Percentiles rank a stretch among this genome's conserved stretches.
phyloP scores from a whole-genome alignment of 2,888 invertebrate genomes.

The Diarsia dahlii region DNA sequence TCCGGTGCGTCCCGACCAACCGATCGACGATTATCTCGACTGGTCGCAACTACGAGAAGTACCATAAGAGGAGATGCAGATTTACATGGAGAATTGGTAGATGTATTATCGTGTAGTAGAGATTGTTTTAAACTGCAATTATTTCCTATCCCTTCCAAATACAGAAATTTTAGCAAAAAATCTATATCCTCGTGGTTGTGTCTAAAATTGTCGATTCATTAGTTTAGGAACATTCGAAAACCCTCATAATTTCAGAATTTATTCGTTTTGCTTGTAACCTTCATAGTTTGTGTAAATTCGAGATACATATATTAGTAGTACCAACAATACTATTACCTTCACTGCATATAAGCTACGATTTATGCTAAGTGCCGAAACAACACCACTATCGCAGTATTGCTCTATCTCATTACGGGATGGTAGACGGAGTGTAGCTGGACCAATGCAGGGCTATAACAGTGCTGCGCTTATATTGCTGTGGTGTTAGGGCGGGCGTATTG shows the following conservation, averaged over 20 bases:
- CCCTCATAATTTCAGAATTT: neutral
- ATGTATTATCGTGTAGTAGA: neutral
- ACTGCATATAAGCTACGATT: neutral
- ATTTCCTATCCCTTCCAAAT: neutral
- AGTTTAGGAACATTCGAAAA: neutral
- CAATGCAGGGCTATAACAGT: slow-evolving; percentile 26
- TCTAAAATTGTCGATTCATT: neutral
- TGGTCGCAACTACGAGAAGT: slow-evolving; percentile 39
- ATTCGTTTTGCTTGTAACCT: neutral
- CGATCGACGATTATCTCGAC: slow-evolving; percentile 53
- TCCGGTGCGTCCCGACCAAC: slow-evolving; percentile 69
- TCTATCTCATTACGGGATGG: slow-evolving; percentile 33
- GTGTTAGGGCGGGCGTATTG: slow-evolving; percentile 13
- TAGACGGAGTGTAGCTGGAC: slow-evolving; percentile 13
- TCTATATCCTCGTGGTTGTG: neutral
- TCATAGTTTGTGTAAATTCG: neutral
- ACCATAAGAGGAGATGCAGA: slow-evolving; percentile 33
- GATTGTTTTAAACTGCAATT: neutral
- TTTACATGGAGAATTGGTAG: slow-evolving; percentile 18
- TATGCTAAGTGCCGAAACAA: neutral
- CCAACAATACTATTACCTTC: neutral
- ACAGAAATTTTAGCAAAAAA: neutral
- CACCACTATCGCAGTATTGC: slow-evolving; percentile 25
- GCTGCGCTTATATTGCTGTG: slow-evolving; percentile 36
- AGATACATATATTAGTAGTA: neutral